These are phyloP conservation scores for Bombus ignitus DNA, from an alignment of 1,140 invertebrate species.

Conservation along the genomic window DNA sequence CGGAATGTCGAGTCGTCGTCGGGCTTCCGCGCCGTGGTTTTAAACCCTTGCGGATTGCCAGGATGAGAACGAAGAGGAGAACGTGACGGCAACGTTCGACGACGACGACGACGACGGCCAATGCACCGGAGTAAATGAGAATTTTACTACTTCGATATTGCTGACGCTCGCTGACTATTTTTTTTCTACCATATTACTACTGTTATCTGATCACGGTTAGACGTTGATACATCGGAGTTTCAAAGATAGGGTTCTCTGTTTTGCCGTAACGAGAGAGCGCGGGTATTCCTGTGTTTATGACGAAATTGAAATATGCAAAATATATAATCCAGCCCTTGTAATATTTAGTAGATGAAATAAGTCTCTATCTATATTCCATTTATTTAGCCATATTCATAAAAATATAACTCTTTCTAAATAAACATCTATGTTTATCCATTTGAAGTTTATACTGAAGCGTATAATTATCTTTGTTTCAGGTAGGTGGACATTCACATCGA, in stretches of 20 bases:
- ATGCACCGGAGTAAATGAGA: constrained; percentile 25
- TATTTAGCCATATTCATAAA: not conserved
- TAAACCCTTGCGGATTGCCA: constrained; percentile 48
- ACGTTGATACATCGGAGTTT: too few species aligned
- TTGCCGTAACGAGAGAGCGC: too few species aligned
- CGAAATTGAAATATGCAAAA: not conserved
- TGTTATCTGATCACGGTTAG: too few species aligned
- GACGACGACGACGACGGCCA: not conserved
- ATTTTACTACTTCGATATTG: constrained; percentile 27
- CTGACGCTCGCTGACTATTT: not conserved
- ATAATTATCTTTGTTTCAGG: not conserved
- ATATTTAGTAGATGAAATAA: not conserved
- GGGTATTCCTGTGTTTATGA: too few species aligned
- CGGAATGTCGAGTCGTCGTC: constrained; percentile 40
- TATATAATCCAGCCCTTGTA: not conserved
- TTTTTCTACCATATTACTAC: not conserved
- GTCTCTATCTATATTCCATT: not conserved
- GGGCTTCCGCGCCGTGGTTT: constrained; percentile 38
- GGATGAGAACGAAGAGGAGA: constrained; percentile 33
- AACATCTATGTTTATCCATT: not conserved
- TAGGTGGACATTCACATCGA: not conserved
- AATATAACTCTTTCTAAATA: rapidly evolving
- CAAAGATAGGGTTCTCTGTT: too few species aligned
- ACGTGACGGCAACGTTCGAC: constrained; percentile 4
- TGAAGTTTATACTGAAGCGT: not conserved